Base-by-base conservation (phyloP, 1,140 invertebrate genomes). In the Coelopa frigida region DNA sequence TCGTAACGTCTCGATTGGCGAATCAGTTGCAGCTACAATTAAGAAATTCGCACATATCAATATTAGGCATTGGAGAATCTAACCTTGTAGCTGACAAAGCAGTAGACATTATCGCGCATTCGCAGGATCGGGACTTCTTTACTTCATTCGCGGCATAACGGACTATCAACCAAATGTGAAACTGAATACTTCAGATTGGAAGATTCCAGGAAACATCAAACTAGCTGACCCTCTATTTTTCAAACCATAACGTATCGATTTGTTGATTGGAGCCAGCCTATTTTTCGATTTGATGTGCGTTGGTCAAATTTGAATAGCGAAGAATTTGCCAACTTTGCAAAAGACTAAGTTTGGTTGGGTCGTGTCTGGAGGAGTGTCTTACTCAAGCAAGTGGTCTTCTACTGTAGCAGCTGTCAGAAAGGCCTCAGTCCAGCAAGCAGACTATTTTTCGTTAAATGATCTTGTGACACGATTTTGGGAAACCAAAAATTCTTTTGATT, bases 301-400 rank as follows among this genome's bases (percentile, higher is more conserved):
- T 26, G 54, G 52, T n/a, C 57, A 57, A 53, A 57, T 62, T 12
- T 40, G 23, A 22, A 43, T 62, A 10, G 52, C 46, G 20, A 46
- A 46, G 27, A 42, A 53, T 48, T 36, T 47, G 40, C 60, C 60
- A 8, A 51, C 51, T 15, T 42, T 65, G 17, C 63, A 67, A 52
- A 61, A 61, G 32, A 59, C 59, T 8, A 21, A 37, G 31, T 46
- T 68, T 1, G 64, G 61, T 8, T 68, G 59, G 61, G 47, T 68
- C 18, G 32, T 68, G 11, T 22, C 51, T n/a, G 55, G 57, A 21
- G 20, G 41, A n/a, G 14, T 20, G 10, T 31, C 8, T 15, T 31
- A 27, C 23, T 15, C 38, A 8, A 42, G 2, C 12, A 22, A 45
- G 17, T 22, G n/a, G 15, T 22, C 4, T 18, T 22, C 37, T 11